Base-by-base conservation (phyloP, 2,113 vertebrate species). In the Rousettus leschenaultii region DNA sequence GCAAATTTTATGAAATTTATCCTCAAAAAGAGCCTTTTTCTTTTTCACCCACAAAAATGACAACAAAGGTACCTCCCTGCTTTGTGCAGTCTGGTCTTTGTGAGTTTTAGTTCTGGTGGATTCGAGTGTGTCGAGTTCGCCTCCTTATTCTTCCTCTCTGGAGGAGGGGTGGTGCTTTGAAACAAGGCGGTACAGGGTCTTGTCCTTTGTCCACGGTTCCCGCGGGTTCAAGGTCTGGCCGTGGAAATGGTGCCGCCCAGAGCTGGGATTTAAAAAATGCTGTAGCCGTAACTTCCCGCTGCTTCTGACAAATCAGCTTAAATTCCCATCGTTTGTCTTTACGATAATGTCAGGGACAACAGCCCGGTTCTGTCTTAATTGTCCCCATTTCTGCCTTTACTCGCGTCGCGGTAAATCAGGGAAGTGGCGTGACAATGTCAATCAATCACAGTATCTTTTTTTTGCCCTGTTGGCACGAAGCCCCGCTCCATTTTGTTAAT, bases 391-490 rank as follows among this genome's bases (percentile, higher is more conserved):
- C 87, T 77, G 68, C 38, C 92, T 11, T 92, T 71, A 33, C 87
- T 90, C 43, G 75, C 85, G 80, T 40, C 80, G 89, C 86, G 33
- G 74, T 95, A 86, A 96, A 96, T 98, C 95, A 91, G 91, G 88
- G 84, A 94, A 94, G 92, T 43, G 86, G 93, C 22, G 35, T 91
- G 94, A 65, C 94, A 75, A 78, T 83, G 94, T 89, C 91, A 71
- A 45, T 61, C 91, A 75, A 45, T 61, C 91, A 75, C 89, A 92
- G 45, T 93, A 74, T 89, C 92, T 95, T 97, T 79, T 51, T 86
- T 45, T 45, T 9, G 43, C 43, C 45, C 95, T 90, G 74, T 30
- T 22, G 92, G 95, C 68, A 83, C 15, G 71, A 73, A 40, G 74
- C 40, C 8, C 40, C 95, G 95, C 89, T 89, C 95, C 86, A 63